Evolutionary conservation across 2,797 vertebrate species (phyloP), one percentile per base, ranked within the genome.

Genomic region (Aulostomus chinensis): DNA sequence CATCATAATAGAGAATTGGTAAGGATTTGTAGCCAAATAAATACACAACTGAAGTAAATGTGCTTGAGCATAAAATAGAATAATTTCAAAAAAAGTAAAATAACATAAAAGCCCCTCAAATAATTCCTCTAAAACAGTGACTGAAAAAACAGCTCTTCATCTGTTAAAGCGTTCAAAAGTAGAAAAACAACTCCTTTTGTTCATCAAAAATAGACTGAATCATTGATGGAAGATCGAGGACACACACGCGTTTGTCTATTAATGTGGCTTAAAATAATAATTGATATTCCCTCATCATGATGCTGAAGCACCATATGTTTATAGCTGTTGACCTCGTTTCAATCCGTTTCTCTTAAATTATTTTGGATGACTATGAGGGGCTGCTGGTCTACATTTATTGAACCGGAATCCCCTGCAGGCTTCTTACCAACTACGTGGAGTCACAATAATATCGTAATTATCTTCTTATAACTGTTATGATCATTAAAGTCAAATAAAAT

Each of bases 251-350:
- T 54, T 41, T 51, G 18, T 52, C 13, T 48, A 31, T 71, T 56
- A 72, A 64, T 63, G 55, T 54, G 46, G 11, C 37, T 42, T 54
- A 42, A n/a, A 73, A 81, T 71, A 58, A 78, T 75, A 57, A 64
- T 74, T 42, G 4, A 66, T 37, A 33, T 15, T 55, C 38, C 36
- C 24, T 39, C 26, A 22, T 57, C 28, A 17, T 56, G 54, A 57
- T 42, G 42, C 59, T 65, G 48, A n/a, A n/a, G 40, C 54, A 47
- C 70, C 73, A 68, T 69, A 79, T 78, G 66, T 25, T 68, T 56
- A 16, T 8, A 36, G 37, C 40, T 32, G 40, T 11, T 82, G 77
- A 80, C 75, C 78, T 69, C 24, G 0, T 76, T 81, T 78, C 45
- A 57, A 17, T 28, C 2, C 20, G 8, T 30, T 42, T 30, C 12